Evolutionary conservation across 2,888 invertebrate genomes (phyloP), one percentile per base, ranked within the genome.

Genomic region (Patella pellucida): DNA sequence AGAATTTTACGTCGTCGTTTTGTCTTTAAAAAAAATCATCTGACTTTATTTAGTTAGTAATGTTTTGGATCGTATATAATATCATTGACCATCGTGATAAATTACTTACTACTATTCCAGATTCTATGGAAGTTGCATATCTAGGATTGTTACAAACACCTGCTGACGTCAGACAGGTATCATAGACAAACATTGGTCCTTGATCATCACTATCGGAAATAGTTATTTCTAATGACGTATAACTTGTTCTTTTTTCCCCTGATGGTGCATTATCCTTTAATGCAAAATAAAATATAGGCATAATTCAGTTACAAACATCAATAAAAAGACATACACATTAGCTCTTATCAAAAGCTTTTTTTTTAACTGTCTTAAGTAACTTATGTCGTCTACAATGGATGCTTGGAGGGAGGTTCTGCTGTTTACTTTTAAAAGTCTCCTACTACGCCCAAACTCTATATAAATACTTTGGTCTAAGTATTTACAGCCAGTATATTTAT

Each of bases 191-290:
- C 11, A 78, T 82, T 16, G 85, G 77, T 16, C 74, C 69, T 52
- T 78, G 76, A 69, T 84, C 84, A 72, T 86, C 84, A 5, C 79
- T 79, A 73, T 86, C 85, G 0, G 19, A 54, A 52, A 85, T 52
- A 0, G 78, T 80, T 68, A 85, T 69, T 15, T 75, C 78, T 19
- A 84, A 74, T 14, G 79, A 76, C 16, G 81, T 81, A 52, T 78
- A 74, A 4, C 72, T 62, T 0, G 71, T 69, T 12, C 67, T 70
- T 3, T 76, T 69, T 23, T 69, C 69, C 9, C 1, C 54, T 27
- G 51, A 62, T 12, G 62, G 62, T 3, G 62, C 62, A 62, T 14
- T 62, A 16, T 62, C 23, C 62, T 62, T 23, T 62, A 62, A 62
- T 11, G 1, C 3, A 23, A 62, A 62, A 19, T n/a, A 62, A 62